Conservation (phyloP, 1,140 invertebrate genomes). For the Micrasema minimum region DNA sequence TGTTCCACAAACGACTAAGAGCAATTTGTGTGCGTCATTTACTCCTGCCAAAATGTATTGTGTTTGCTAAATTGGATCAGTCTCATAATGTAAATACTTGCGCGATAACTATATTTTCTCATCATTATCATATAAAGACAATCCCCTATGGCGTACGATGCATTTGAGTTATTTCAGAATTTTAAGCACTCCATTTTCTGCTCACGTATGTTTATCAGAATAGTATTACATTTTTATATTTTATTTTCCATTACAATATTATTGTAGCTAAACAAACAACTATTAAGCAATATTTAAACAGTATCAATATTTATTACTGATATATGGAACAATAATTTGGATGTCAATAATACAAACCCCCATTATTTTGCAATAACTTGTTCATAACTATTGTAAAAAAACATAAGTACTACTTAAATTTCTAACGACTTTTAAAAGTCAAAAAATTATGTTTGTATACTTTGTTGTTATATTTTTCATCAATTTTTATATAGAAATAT, state of each 20-base stretch:
- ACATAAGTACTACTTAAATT: slow-evolving; percentile 19
- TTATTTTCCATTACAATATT: slow-evolving; percentile 8
- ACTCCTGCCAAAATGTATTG: slow-evolving; percentile 44
- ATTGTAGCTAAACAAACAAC: slow-evolving; percentile 25
- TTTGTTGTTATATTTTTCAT: slow-evolving; percentile 8
- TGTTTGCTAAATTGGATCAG: slow-evolving; percentile 41
- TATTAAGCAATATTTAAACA: slow-evolving; percentile 36
- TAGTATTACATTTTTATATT: slow-evolving; percentile 14
- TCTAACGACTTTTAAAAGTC: slow-evolving; percentile 8
- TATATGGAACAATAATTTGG: slow-evolving; percentile 17
- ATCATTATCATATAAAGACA: slow-evolving; percentile 33
- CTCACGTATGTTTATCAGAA: slow-evolving; percentile 22
- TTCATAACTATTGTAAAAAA: slow-evolving; percentile 31
- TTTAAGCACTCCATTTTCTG: slow-evolving; percentile 9
- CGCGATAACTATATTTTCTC: slow-evolving; percentile 37
- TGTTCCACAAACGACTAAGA: background rate
- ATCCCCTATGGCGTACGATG: slow-evolving; percentile 31
- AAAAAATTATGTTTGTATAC: slow-evolving; percentile 1
- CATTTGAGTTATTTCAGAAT: slow-evolving; percentile 31
- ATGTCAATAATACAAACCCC: slow-evolving; percentile 3
- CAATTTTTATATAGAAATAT: slow-evolving; percentile 17
- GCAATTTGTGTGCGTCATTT: slow-evolving; percentile 4
- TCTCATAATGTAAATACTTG: slow-evolving; percentile 36
- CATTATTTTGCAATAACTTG: slow-evolving; percentile 33
- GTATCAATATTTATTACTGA: slow-evolving; percentile 29